phyloP scores from a whole-genome alignment of 2,113 vertebrate genomes.

The Malurus alboscapulatus region DNA sequence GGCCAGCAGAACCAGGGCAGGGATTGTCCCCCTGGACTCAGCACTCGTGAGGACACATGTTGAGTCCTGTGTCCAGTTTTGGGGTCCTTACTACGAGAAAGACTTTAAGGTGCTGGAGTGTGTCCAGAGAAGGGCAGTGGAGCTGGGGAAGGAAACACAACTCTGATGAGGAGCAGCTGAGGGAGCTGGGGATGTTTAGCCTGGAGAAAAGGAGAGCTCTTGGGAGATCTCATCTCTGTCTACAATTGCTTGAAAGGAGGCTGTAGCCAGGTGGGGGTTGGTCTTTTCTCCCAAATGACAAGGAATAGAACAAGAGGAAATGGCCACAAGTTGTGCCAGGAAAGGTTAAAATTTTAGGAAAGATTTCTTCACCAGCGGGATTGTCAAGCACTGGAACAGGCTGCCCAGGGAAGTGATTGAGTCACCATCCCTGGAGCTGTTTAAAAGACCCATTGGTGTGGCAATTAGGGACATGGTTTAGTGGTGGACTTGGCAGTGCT shows the following conservation, averaged over 20 bases:
- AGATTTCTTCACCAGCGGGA: background rate
- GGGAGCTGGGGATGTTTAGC: background rate
- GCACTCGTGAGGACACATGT: background rate
- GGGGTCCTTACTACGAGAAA: background rate
- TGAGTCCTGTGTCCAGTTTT: background rate
- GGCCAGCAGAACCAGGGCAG: background rate
- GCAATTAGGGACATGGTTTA: background rate
- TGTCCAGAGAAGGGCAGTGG: background rate
- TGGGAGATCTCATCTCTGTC: background rate
- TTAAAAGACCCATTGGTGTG: background rate
- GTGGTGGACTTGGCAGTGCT: background rate
- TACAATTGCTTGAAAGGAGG: background rate
- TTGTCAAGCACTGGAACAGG: background rate
- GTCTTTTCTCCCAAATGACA: background rate
- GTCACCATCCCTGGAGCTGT: background rate
- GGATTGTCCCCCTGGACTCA: rapidly evolving
- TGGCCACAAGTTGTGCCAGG: background rate
- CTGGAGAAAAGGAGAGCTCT: background rate
- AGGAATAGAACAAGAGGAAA: background rate
- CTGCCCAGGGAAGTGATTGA: background rate
- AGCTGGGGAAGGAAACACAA: background rate
- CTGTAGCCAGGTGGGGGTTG: rapidly evolving
- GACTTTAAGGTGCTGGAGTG: background rate
- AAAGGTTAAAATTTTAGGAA: background rate
- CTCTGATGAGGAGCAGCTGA: background rate